Conservation (phyloP, 2,797 vertebrate species). For the Anguilla megastoma region DNA sequence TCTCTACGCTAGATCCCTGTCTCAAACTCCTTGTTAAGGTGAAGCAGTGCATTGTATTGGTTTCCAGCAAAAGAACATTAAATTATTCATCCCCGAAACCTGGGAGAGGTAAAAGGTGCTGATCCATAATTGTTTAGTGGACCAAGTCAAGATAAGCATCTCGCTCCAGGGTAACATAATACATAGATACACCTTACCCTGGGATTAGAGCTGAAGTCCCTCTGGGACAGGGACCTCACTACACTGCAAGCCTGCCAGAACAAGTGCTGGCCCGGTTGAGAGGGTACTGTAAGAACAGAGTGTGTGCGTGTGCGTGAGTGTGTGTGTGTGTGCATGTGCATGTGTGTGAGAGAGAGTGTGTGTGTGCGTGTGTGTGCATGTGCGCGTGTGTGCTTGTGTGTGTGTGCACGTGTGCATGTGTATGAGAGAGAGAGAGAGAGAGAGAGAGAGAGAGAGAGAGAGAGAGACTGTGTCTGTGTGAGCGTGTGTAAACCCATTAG, state of each 20-base stretch:
- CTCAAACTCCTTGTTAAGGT: background rate
- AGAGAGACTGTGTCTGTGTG: background rate
- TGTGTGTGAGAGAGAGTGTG: no score
- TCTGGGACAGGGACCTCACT: background rate
- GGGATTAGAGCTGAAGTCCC: background rate
- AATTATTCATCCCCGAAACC: background rate
- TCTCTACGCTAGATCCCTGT: background rate
- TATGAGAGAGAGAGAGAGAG: no score
- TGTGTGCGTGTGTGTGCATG: no score
- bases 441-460: no score
- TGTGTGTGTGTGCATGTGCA: background rate
- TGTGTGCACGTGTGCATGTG: no score
- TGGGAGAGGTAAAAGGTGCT: background rate
- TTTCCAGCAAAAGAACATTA: background rate
- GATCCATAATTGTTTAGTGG: conserved; percentile 13
- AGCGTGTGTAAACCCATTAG: background rate
- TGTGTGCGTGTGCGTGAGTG: background rate
- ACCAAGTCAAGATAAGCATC: background rate
- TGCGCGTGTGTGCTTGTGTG: background rate
- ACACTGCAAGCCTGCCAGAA: background rate
- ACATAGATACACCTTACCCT: background rate
- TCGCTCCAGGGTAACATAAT: background rate
- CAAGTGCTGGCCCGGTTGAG: background rate
- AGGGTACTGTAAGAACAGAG: no score
- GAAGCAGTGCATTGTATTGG: background rate